Base-by-base conservation (phyloP, 2,797 vertebrate genomes). In the Sebastes oblongus region DNA sequence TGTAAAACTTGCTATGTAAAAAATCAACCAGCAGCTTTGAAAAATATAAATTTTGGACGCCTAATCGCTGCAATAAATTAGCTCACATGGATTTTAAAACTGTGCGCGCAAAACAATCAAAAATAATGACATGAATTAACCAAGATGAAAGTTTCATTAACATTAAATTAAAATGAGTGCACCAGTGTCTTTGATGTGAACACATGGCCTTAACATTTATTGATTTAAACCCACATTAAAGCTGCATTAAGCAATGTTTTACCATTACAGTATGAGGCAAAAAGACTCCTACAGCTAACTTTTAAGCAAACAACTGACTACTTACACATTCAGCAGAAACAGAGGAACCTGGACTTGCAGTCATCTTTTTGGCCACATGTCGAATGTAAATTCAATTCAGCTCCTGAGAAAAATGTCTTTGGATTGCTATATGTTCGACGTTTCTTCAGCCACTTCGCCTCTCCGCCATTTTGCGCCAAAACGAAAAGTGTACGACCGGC, bases 241-340 rank as follows among this genome's bases (percentile, higher is more conserved):
- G 93, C 93, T 91, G 92, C 93, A 91, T 91, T 87, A 90, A 93
- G 90, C 90, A 80, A 86, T 86, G 58, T 75, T 46, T 76, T 66
- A 80, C 36, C 71, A 82, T 71, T 77, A 85, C 70, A 72, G 25
- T 16, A 62, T 52, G 72, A 74, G 64, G 42, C 32, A 76, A 72
- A 73, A 78, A 81, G 27, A 76, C 8, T 72, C 27, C 86, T 88
- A 86, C 25, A 50, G 61, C 89, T 91, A 92, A 74, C 62, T 85
- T 85, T 91, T 70, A 92, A 88, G 88, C 87, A 93, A 93, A 91
- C 90, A 91, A 90, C 91, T 90, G 85, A 91, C 91, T 93, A 93
- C 92, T 92, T 92, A 94, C 91, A 93, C 92, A 93, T 93, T 92
- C 93, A 92, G 93, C 88, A 90, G 91, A 92, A 90, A 92, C 90